Base-by-base conservation (phyloP, 2,888 invertebrate species). In the Sarcophaga caerulescens region DNA sequence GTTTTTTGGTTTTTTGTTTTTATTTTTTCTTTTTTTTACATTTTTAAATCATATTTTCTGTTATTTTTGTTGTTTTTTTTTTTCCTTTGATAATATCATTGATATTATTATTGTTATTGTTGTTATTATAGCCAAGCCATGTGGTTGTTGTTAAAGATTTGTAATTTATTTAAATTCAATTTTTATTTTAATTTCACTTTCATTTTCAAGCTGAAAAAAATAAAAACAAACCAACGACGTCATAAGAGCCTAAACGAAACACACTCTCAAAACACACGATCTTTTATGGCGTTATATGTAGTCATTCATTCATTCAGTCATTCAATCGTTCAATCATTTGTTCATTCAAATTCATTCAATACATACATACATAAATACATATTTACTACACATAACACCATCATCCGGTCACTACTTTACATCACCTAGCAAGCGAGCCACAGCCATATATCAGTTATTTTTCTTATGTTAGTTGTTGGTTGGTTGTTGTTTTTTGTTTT, bases 141-240 rank as follows among this genome's bases (percentile, higher is more conserved):
- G 45, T 14, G 63, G 3, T 73, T 47, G 59, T 47, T 80, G 76
- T 65, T 62, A 45, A 84, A 74, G 77, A 86, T 86, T 81, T 66
- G 81, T 81, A 74, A 81, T 86, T 86, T 86, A 86, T 84, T 86
- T 84, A 84, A 86, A 86, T 84, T 86, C 75, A 84, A 78, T 78
- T 81, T 85, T 74, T 80, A 76, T 76, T 82, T 84, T 60, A 81
- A 84, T 86, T 86, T 86, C 86, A 86, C 86, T 86, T 86, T 86
- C 86, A 81, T 86, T 86, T 86, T 81, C 81, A 66, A 78, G 11
- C 35, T 65, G 52, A 75, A 79, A 79, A 65, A 65, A 60, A 80
- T 75, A 79, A 84, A 66, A 44, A 62, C 3, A 84, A 19, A 19
- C 21, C 12, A 23, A 66, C 66, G 60, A 52, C 68, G 59, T 63